Evolutionary conservation across 2,113 vertebrate species (phyloP).

Genomic region (Oncorhynchus nerka): DNA sequence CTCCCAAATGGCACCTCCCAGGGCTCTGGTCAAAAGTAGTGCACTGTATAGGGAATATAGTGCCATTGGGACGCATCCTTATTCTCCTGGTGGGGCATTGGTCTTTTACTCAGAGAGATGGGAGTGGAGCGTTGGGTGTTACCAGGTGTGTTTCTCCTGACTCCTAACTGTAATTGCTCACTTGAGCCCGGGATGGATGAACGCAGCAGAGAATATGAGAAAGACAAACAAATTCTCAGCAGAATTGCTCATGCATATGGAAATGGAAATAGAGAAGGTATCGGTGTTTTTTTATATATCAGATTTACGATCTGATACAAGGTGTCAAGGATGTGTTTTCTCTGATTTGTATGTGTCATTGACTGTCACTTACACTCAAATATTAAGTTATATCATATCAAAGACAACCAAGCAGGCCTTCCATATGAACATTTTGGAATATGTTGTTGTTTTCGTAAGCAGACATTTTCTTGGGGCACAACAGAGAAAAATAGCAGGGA

Average conservation of each 20-base stretch:
- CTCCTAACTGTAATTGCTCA: too few relatives aligned
- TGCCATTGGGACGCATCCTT: too few relatives aligned
- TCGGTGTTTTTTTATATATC: not conserved
- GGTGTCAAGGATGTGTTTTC: constrained; percentile 16
- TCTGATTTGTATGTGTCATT: constrained; percentile 2
- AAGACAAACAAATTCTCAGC: constrained; percentile 27
- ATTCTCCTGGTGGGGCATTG: constrained; percentile 32
- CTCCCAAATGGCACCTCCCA: constrained; percentile 31
- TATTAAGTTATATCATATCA: not conserved
- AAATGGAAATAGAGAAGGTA: constrained; percentile 24
- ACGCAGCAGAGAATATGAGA: constrained; percentile 36
- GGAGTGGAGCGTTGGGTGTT: too few relatives aligned
- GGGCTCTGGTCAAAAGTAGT: too few relatives aligned
- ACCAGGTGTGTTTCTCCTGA: constrained; percentile 35
- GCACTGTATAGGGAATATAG: constrained; percentile 4
- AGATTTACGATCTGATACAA: not conserved
- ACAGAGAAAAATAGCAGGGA: constrained; percentile 25
- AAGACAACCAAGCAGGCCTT: not conserved
- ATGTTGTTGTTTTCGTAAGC: constrained; percentile 30
- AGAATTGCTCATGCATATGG: constrained; percentile 32
- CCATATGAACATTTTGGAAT: not conserved
- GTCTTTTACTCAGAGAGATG: constrained; percentile 48
- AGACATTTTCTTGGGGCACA: constrained; percentile 40
- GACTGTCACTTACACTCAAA: too few relatives aligned
- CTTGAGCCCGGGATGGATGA: constrained; percentile 43